Conservation (phyloP, 2,113 vertebrate genomes). For the Galeopterus variegatus region DNA sequence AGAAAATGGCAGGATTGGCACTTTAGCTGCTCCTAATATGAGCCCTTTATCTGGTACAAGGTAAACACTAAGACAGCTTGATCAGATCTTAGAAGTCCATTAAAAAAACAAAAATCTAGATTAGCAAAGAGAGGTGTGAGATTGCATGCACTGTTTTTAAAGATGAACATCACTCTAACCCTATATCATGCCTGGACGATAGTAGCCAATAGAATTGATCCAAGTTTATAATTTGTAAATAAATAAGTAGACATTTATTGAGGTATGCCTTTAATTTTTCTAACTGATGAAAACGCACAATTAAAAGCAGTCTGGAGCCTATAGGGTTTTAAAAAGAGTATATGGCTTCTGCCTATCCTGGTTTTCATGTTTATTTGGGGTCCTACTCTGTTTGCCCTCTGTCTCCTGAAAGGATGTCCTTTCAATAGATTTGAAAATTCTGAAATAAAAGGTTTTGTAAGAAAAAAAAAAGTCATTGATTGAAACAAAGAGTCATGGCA, state of each 20-base stretch:
- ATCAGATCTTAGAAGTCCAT: neutral
- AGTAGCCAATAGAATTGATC: neutral
- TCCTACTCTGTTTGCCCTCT: neutral
- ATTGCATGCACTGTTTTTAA: neutral
- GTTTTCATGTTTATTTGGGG: neutral
- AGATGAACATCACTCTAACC: too few relatives aligned
- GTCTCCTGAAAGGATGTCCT: neutral
- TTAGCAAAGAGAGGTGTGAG: neutral
- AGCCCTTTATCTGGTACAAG: neutral
- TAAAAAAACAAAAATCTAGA: neutral
- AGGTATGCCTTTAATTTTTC: neutral
- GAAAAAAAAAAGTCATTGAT: neutral
- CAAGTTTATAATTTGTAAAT: neutral
- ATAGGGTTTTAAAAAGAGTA: neutral
- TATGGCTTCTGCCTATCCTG: neutral
- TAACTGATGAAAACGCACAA: neutral
- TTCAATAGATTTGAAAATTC: neutral
- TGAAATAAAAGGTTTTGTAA: conserved; percentile 4
- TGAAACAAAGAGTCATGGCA: neutral
- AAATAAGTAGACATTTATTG: neutral
- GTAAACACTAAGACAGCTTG: neutral
- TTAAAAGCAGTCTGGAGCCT: neutral
- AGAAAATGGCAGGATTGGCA: neutral
- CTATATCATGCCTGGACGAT: neutral
- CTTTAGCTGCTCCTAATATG: fast-evolving